phyloP scores from a whole-genome alignment of 1,140 invertebrate genomes.

The Rhyzopertha dominica region DNA sequence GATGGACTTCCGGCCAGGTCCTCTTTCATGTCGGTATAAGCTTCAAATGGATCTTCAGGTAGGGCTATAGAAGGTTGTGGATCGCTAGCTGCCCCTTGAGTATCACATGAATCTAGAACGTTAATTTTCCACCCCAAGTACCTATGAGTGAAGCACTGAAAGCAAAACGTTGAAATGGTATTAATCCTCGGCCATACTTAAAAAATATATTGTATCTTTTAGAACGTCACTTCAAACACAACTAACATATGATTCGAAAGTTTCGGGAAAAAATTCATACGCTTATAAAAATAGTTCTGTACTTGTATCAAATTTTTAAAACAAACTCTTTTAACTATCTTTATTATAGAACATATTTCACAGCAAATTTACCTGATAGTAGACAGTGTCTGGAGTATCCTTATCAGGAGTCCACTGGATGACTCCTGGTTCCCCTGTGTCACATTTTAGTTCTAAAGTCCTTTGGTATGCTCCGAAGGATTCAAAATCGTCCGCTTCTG shows the following conservation, averaged over 20 bases:
- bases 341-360: no score
- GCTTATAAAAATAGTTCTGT: no score
- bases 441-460: conserved; percentile 74
- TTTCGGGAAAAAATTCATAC: no score
- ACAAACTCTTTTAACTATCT: no score
- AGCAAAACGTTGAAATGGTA: no score
- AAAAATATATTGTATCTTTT: no score
- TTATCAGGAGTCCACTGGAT: conserved; percentile 83
- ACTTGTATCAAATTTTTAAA: no score
- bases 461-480: conserved; percentile 87
- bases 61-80: conserved; percentile 47
- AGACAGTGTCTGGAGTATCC: conserved; percentile 84
- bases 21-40: conserved; percentile 30
- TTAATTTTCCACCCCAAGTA: conserved; percentile 94
- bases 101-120: conserved; percentile 76
- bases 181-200: no score
- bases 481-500: conserved; percentile 70
- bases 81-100: conserved; percentile 52
- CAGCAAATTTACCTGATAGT: conserved; percentile 80
- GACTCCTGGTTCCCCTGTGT: conserved; percentile 75
- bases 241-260: no score
- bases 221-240: no score
- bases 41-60: conserved; percentile 32
- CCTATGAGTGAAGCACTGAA: conserved; percentile 84
- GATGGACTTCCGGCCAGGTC: conserved; percentile 55